Base-by-base conservation (phyloP, 2,113 vertebrate species). In the Dinomys branickii region DNA sequence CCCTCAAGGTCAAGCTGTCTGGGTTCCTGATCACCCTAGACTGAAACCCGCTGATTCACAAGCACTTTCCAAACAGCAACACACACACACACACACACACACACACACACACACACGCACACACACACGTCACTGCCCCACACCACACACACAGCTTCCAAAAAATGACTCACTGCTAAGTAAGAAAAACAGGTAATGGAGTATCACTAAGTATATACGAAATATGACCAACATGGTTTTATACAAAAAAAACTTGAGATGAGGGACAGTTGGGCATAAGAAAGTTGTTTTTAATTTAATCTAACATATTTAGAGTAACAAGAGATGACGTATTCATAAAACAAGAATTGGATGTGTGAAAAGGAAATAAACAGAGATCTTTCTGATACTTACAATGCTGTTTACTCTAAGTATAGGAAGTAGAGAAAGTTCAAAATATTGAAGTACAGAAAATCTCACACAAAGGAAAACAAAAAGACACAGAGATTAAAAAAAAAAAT, bases 311-410 rank as follows among this genome's bases (percentile, higher is more conserved):
- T 65, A 83, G 44, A 73, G 44, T 69, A 5, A 58, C n/a, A 88
- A 94, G n/a, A 88, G 47, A 85, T 80, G 38, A 58, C 28, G 38
- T 30, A 81, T 63, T 50, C 38, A 61, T 85, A 93, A 95, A 95
- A 87, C 9, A 83, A 91, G 71, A 91, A 93, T 50, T 24, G 8
- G 35, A 30, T 82, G 33, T 26, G 56, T 61, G 61, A 24, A 61
- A 96, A 75, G 19, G 30, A 84, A 90, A 44, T 73, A 69, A 9
- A 63, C 13, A 82, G 38, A 58, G 28, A 7, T 0, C 41, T 81
- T 63, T 91, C 50, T 77, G 33, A 56, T 82, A 44, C 61, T 82
- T 85, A 85, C 91, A 94, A 67, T 58, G 2, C 80, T 77, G n/a
- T 41, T 67, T 82, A 50, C 20, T 75, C 50, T 67, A 84, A 75